These are phyloP conservation scores for Himalopsyche tibetana DNA, from an alignment of 2,888 invertebrate genomes.

Conservation along the genomic window DNA sequence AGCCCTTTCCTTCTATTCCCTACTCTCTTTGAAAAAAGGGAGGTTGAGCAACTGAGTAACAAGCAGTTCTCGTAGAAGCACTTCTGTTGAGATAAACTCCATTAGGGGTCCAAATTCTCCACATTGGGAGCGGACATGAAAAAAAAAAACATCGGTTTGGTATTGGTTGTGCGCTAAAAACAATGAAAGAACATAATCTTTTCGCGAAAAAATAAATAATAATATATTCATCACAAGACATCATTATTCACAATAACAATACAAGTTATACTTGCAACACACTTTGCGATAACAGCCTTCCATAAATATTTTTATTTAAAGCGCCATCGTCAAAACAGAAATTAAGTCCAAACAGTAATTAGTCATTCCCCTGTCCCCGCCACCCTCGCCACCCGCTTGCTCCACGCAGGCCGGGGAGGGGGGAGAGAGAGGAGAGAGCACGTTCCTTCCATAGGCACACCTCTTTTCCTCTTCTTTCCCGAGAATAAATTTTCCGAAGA, in stretches of 20 bases:
- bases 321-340: conserved; percentile 66
- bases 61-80: no score
- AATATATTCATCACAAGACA: conserved; percentile 26
- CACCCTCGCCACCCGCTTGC: conserved; percentile 45
- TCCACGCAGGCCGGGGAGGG: conserved; percentile 22
- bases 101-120: no score
- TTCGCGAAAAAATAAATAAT: background rate
- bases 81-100: no score
- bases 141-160: no score
- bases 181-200: no score
- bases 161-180: no score
- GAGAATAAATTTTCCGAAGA: conserved; percentile 66
- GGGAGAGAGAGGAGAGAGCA: conserved; percentile 56
- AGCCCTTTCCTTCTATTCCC: no score
- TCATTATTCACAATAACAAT: conserved; percentile 28
- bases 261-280: conserved; percentile 24
- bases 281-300: conserved; percentile 38
- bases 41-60: no score
- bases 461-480: conserved; percentile 65
- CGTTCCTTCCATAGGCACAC: conserved; percentile 64
- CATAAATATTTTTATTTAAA: conserved; percentile 65
- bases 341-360: conserved; percentile 66
- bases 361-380: conserved; percentile 62
- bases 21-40: no score
- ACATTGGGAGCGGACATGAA: no score